Evolutionary conservation across 2,797 vertebrate species (phyloP), one percentile per base, ranked within the genome.

Genomic region (Anniella stebbinsi): DNA sequence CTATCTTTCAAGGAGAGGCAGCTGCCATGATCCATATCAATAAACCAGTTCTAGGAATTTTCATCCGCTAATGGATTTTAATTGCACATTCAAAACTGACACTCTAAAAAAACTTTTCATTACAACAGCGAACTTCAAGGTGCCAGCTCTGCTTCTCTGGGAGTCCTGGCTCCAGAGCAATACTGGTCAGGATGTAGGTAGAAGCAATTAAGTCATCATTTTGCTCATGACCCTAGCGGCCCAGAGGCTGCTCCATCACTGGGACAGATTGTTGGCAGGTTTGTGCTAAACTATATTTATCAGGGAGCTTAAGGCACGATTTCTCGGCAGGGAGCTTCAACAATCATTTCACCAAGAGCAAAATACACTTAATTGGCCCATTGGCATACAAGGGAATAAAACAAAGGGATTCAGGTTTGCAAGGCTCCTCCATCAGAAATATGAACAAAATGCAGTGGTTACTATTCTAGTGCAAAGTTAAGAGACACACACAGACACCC

Each of bases 401-500:
- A 18, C 57, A 60, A 88, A 12, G 84, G 41, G 82, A 81, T 0
- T 85, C 0, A 1, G 1, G 9, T 80, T 41, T 28, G 8, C 41
- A 86, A 73, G 2, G 48, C 21, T 77, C 57, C 69, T 0, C 54
- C 48, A 84, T 0, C 51, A 73, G 17, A 82, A 93, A 82, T 0
- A 0, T 88, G 66, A 84, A 76, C 1, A 48, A 87, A 90, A 82
- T 80, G 23, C 12, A 86, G 45, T 90, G 91, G 91, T 82, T 45
- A 92, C 63, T 88, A 82, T 60, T 78, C 18, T 67, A 88, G 75
- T 2, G n/a, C 48, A 91, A 85, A 92, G 33, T 2, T 33, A 88
- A 3, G 67, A 17, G 6, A 45, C 3, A 45, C 45, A 3, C 45
- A n/a, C 17, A 66, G 13, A 80, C 28, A 5, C 45, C 11, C 2